A percentile compares a stretch with the other conserved stretches of the same genome.
Evolutionary conservation across 2,888 invertebrate species (phyloP).

Genomic region (Lutraria lutraria): DNA sequence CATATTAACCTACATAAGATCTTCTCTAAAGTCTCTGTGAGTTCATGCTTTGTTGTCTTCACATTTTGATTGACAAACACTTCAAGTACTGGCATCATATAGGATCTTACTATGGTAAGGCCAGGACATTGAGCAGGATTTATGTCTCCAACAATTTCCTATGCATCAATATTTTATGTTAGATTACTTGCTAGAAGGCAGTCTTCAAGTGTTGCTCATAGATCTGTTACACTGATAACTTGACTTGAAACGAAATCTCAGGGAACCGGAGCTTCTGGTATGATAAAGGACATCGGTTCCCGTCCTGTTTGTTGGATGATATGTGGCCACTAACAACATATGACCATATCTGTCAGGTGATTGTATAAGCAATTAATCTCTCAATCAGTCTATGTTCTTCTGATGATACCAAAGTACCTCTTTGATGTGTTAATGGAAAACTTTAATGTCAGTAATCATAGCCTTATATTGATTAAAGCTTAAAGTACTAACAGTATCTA

Average conservation of each 20-base stretch:
- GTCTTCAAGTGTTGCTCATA: neutral
- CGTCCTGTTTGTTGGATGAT: neutral
- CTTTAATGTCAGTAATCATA: constrained; percentile 13
- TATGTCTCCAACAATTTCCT: neutral
- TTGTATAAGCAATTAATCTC: constrained; percentile 17
- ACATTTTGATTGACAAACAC: neutral
- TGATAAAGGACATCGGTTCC: neutral
- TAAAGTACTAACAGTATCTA: neutral
- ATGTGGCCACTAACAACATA: neutral
- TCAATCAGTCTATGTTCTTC: neutral
- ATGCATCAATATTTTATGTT: neutral
- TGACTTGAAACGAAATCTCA: neutral
- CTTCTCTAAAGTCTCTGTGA: neutral
- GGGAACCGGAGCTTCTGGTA: neutral
- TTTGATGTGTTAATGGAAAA: neutral
- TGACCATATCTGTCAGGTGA: neutral
- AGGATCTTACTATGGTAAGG: neutral
- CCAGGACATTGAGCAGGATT: neutral
- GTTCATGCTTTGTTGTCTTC: neutral
- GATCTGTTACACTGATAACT: neutral
- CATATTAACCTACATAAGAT: too few species aligned
- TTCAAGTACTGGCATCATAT: neutral
- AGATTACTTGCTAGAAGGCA: neutral
- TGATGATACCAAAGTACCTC: neutral
- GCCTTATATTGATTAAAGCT: neutral